Evolutionary conservation across 2,888 invertebrate species (phyloP), one percentile per base, ranked within the genome.

Genomic region (Oxystoma pomonae): DNA sequence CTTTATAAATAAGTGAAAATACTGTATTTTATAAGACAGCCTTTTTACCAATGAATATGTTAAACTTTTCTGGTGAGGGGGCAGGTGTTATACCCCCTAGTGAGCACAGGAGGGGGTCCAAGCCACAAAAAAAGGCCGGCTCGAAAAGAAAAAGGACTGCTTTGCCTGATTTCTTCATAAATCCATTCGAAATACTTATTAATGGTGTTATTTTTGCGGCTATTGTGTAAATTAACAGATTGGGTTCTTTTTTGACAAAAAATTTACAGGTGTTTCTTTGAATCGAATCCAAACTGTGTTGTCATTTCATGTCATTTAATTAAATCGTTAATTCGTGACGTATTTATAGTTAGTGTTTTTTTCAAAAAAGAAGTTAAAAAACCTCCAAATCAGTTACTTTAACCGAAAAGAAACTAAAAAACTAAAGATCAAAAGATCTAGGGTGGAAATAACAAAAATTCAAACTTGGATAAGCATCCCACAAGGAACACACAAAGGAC

Each of bases 1-100:
- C 12, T 35, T 35, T 35, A 35, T 35, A 78, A 77, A 77, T 76
- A 78, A 35, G 35, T 35, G 35, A 12, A 7, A 35, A 7, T 35
- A 35, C 35, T 35, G 35, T 7, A 35, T 12, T 12, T 35, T 35
- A 3, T 35, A 35, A 3, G 12, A 3, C 35, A 3, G 12, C 35
- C 35, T 35, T 12, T 35, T 35, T 35, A 35, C 35, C 12, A 35
- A 35, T 35, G 35, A 35, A 35, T 35, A 67, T 65, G 65, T 67
- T 67, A 67, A 67, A 67, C 65, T 65, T 65, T 67, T 65, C 64
- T 12, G 35, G 35, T 60, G 63, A 67, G 67, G 67, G 67, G 67
- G 67, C 67, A 67, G 67, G 67, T 67, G 67, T 67, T 62, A 61
- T 3, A 51, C 61, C 63, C 63, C 66, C 67, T 49, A 63, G 51